Percentiles rank a stretch among this genome's conserved stretches.
These are phyloP conservation scores for Larimichthys polyactis DNA, from an alignment of 2,113 vertebrate species.

Conservation along the genomic window DNA sequence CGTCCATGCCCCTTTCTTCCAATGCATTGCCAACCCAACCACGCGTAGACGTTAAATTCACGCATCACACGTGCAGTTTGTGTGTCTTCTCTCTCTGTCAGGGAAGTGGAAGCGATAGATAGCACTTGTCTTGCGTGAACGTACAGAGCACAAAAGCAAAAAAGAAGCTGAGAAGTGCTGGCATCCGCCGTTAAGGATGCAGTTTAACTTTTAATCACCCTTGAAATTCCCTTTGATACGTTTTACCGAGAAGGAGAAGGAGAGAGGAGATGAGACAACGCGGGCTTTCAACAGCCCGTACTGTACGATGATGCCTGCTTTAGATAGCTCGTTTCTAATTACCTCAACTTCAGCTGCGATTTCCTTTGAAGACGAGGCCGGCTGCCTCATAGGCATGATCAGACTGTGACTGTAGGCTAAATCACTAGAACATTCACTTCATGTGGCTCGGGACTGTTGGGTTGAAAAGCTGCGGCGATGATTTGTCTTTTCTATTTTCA, in stretches of 20 bases:
- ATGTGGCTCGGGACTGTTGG: constrained; percentile 47
- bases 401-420: constrained; percentile 63
- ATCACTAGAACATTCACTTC: constrained; percentile 64
- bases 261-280: constrained; percentile 65
- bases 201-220: constrained; percentile 80
- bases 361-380: constrained; percentile 70
- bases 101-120: not conserved
- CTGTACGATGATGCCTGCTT: constrained; percentile 63
- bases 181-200: constrained; percentile 61
- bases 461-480: constrained; percentile 52
- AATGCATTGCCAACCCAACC: not conserved
- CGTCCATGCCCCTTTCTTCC: not conserved
- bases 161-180: constrained; percentile 22
- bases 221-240: constrained; percentile 79
- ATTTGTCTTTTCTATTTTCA: constrained; percentile 71
- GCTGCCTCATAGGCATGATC: constrained; percentile 67
- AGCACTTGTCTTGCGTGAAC: constrained; percentile 13
- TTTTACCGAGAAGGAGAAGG: constrained; percentile 55
- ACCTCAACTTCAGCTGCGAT: constrained; percentile 73
- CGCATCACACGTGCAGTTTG: not conserved
- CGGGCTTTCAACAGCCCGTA: constrained; percentile 46
- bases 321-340: constrained; percentile 76
- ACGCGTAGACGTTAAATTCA: constrained; percentile 2
- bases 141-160: constrained; percentile 19
- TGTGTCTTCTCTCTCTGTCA: not conserved